A percentile compares a stretch with the other conserved stretches of the same genome.
phyloP scores from a whole-genome alignment of 2,113 vertebrate species.

The Sinocyclocheilus rhinocerous region DNA sequence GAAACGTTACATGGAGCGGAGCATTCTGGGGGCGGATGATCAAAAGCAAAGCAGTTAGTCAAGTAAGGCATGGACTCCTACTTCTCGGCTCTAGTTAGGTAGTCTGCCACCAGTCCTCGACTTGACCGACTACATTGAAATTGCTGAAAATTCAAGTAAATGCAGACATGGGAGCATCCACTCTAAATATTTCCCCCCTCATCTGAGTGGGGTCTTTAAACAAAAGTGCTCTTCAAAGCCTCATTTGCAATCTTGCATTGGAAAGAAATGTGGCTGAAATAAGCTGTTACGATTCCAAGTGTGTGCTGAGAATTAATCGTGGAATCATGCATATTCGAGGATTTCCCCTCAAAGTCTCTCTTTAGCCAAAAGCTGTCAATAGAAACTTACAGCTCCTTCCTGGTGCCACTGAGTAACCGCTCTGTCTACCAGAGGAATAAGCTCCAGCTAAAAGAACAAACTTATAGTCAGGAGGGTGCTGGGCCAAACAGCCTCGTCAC shows the following conservation, averaged over 20 bases:
- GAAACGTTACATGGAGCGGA: background rate
- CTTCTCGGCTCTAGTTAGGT: background rate
- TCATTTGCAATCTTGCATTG: background rate
- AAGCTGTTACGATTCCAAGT: background rate
- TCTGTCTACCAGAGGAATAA: slow-evolving; percentile 79
- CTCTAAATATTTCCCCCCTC: background rate
- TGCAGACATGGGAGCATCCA: background rate
- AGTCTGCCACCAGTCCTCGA: too few species aligned
- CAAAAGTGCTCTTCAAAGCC: background rate
- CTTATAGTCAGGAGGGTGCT: background rate
- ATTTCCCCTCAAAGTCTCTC: too few species aligned
- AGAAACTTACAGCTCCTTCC: slow-evolving; percentile 77
- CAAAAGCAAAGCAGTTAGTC: background rate
- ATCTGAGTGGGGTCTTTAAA: background rate
- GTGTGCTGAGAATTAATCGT: background rate
- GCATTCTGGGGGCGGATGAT: background rate
- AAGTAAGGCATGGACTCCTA: too few species aligned
- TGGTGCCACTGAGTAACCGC: slow-evolving; percentile 78
- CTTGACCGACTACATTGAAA: background rate
- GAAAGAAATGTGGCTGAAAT: background rate
- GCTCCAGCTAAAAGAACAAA: slow-evolving; percentile 71
- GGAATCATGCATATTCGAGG: too few species aligned
- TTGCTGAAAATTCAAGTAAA: background rate
- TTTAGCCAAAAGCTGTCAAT: background rate
- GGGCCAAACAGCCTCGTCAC: background rate